A percentile compares a stretch with the other conserved stretches of the same genome.
phyloP scores from a whole-genome alignment of 2,888 invertebrate genomes.

The Mellilla xanthometata region DNA sequence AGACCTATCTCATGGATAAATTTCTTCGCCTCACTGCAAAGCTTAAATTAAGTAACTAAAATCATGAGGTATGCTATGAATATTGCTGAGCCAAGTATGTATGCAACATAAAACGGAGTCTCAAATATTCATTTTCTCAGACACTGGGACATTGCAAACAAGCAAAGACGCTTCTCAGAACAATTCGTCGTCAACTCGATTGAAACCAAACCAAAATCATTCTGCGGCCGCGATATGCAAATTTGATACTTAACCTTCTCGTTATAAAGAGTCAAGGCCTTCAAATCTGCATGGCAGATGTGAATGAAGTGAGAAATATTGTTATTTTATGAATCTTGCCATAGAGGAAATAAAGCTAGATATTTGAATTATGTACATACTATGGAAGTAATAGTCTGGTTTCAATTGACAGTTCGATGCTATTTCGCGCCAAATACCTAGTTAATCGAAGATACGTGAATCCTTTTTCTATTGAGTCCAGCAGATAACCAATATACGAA shows the following conservation, averaged over 20 bases:
- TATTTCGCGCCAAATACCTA: too few relatives aligned
- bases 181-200: constrained; percentile 59
- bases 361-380: too few relatives aligned
- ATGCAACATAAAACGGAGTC: constrained; percentile 30
- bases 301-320: constrained; percentile 67
- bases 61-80: too few relatives aligned
- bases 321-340: not conserved
- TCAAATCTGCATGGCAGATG: constrained; percentile 35
- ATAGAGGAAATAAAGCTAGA: constrained; percentile 17
- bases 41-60: too few relatives aligned
- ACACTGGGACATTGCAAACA: constrained; percentile 51
- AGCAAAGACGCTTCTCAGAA: constrained; percentile 61
- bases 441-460: too few relatives aligned
- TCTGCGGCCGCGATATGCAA: constrained; percentile 40
- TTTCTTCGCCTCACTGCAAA: too few relatives aligned
- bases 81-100: too few relatives aligned
- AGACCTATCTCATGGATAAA: too few relatives aligned
- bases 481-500: too few relatives aligned
- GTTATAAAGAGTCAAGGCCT: constrained; percentile 45
- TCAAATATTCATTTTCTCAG: constrained; percentile 63
- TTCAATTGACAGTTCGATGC: too few relatives aligned
- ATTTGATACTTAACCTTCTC: constrained; percentile 40
- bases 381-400: too few relatives aligned
- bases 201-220: constrained; percentile 46
- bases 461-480: too few relatives aligned